These are phyloP conservation scores for Spodoptera littoralis DNA, from an alignment of 2,888 invertebrate species.

Conservation along the genomic window DNA sequence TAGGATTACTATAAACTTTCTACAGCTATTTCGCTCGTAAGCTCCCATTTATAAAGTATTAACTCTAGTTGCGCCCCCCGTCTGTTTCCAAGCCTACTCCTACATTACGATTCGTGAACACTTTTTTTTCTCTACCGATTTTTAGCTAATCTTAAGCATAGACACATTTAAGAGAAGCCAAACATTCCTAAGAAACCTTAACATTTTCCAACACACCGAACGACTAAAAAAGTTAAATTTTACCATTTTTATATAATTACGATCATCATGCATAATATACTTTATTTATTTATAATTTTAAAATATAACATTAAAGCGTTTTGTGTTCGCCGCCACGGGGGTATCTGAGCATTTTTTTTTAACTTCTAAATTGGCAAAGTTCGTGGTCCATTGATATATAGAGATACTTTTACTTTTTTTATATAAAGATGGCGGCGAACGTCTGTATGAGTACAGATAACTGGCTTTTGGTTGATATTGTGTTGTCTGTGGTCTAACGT, in stretches of 20 bases:
- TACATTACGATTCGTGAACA: constrained; percentile 71
- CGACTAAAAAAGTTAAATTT: constrained; percentile 63
- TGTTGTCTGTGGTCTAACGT: constrained; percentile 56
- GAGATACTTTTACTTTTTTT: constrained; percentile 45
- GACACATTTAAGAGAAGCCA: constrained; percentile 58
- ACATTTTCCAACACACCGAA: constrained; percentile 72
- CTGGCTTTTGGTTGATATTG: constrained; percentile 51
- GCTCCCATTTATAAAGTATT: not conserved
- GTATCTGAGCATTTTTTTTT: constrained; percentile 63
- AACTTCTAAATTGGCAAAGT: constrained; percentile 57
- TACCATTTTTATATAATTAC: constrained; percentile 41
- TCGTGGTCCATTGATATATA: constrained; percentile 56
- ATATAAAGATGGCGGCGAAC: constrained; percentile 56
- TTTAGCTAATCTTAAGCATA: constrained; percentile 78
- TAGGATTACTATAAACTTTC: constrained; percentile 25
- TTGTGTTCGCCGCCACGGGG: constrained; percentile 77
- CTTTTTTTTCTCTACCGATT: constrained; percentile 70
- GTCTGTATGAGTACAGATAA: constrained; percentile 54
- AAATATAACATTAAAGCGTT: constrained; percentile 75
- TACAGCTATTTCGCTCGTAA: constrained; percentile 18
- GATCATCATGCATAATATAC: constrained; percentile 55
- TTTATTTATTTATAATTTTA: constrained; percentile 60
- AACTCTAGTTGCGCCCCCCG: constrained; percentile 49
- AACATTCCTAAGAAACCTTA: constrained; percentile 52
- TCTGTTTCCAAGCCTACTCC: constrained; percentile 55